phyloP scores from a whole-genome alignment of 2,113 vertebrate genomes.

The Hippocampus zosterae region DNA sequence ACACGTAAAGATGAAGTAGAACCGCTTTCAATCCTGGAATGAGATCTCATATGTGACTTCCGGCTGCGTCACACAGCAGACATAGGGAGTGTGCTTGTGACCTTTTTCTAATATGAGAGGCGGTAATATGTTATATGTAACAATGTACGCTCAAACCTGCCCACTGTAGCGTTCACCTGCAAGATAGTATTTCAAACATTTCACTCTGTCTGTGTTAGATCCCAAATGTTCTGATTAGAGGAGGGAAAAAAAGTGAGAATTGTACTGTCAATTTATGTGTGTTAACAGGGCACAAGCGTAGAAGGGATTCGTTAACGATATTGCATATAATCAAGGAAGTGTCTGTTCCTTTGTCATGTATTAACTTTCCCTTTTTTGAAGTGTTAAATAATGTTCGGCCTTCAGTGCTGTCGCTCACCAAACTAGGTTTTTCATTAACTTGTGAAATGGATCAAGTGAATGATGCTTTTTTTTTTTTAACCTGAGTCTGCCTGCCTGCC shows the following conservation, averaged over 20 bases:
- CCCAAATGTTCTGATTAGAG: conserved; percentile 29
- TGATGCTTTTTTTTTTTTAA: conserved; percentile 15
- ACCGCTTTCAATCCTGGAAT: conserved; percentile 38
- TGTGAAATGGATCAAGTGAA: conserved; percentile 34
- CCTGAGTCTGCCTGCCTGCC: neutral
- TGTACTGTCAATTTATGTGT: conserved; percentile 12
- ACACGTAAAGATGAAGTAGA: conserved; percentile 48
- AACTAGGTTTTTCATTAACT: conserved; percentile 41
- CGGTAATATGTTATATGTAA: conserved; percentile 43
- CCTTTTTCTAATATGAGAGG: conserved; percentile 43
- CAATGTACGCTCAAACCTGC: conserved; percentile 33
- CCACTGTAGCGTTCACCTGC: conserved; percentile 8
- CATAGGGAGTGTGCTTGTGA: conserved; percentile 9
- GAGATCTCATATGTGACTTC: conserved; percentile 36
- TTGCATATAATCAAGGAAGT: conserved; percentile 9
- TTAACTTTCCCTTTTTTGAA: conserved; percentile 41
- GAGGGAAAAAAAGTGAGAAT: neutral
- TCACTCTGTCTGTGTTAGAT: neutral
- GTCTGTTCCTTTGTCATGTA: conserved; percentile 23
- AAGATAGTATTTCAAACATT: conserved; percentile 18
- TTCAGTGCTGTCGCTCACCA: conserved; percentile 12
- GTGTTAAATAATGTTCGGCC: conserved; percentile 34
- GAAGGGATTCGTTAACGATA: neutral
- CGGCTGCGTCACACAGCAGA: conserved; percentile 21
- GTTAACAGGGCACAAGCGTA: conserved; percentile 1